Conservation (phyloP, 37 sponge, comb jelly and placozoan species). For the Geodia barretti region DNA sequence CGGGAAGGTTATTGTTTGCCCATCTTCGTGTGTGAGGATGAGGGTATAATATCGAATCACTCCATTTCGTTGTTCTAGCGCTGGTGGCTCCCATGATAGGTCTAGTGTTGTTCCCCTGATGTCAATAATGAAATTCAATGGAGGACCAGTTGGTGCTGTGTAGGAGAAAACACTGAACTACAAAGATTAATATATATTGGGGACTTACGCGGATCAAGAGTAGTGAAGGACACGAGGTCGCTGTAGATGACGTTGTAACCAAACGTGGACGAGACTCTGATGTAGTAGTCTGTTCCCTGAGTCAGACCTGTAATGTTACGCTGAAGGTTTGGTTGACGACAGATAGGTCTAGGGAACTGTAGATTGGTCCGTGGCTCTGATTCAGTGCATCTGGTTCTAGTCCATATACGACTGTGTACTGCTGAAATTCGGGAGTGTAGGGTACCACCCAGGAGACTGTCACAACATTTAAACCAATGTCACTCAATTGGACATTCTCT, state of each 20-base stretch:
- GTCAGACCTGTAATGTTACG: neutral
- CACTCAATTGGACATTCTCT: neutral
- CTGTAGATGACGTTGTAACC: neutral
- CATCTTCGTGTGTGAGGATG: slow-evolving; percentile 1
- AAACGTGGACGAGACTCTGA: neutral
- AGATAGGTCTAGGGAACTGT: neutral
- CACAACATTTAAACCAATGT: neutral
- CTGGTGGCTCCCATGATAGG: slow-evolving; percentile 20
- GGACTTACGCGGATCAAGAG: neutral
- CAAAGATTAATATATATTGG: neutral
- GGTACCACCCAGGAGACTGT: neutral
- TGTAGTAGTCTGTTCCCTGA: neutral
- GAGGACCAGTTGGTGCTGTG: slow-evolving; percentile 31
- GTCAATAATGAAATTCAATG: neutral
- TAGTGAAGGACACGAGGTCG: neutral
- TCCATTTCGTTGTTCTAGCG: slow-evolving; percentile 20
- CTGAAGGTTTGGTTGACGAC: neutral
- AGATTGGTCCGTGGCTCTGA: neutral
- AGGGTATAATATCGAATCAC: slow-evolving; percentile 16
- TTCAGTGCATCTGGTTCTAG: neutral
- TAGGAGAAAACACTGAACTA: too few relatives aligned
- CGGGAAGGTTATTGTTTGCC: neutral
- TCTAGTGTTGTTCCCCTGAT: neutral
- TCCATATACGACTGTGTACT: neutral
- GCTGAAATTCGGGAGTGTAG: slow-evolving; percentile 21